Base-by-base conservation (phyloP, 2,797 vertebrate genomes). In the Chaetophractus vellerosus region DNA sequence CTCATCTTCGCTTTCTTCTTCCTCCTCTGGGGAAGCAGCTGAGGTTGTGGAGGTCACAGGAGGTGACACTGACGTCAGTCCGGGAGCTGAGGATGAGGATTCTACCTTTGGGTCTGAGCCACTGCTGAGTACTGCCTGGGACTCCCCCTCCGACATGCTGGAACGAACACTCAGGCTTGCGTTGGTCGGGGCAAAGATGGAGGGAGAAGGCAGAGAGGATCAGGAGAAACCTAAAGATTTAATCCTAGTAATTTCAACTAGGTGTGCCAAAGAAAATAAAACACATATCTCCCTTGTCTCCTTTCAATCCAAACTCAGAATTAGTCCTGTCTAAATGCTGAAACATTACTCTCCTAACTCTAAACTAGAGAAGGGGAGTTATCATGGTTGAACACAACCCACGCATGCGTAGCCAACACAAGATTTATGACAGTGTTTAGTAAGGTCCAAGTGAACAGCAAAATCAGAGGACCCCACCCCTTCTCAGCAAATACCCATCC, bases 1-100 rank as follows among this genome's bases (percentile, higher is more conserved):
- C 96, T 99, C 99, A 96, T 99, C 99, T 97, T 99, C 99, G 72
- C 99, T 99, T 97, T 99, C 98, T 95, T 99, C 98, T 91, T 98
- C 98, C 86, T 99, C 99, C 96, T 99, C 99, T 89, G 97, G 96
- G 68, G 96, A 97, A 95, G 97, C 97, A 85, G 97, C 96, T 26
- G 99, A 98, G 78, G 99, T 98, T 96, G 99, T 99, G 5, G 98
- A 98, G 88, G 99, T 99, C 96, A 99, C 99, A 0, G 99, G 99
- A 45, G 99, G 99, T 11, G 99, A 99, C 97, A 99, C 98, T 0
- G 99, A 99, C 0, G 98, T 98, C 97, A 99, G 98, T 9, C 98
- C 98, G 93, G 99, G 99, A 83, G 98, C 98, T 6, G 98, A 97
- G 28, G 98, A 98, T 33, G 97, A 93, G 1, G 99, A 97, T 88